Base-by-base conservation (phyloP, 2,113 vertebrate genomes). In the Mus pahari region DNA sequence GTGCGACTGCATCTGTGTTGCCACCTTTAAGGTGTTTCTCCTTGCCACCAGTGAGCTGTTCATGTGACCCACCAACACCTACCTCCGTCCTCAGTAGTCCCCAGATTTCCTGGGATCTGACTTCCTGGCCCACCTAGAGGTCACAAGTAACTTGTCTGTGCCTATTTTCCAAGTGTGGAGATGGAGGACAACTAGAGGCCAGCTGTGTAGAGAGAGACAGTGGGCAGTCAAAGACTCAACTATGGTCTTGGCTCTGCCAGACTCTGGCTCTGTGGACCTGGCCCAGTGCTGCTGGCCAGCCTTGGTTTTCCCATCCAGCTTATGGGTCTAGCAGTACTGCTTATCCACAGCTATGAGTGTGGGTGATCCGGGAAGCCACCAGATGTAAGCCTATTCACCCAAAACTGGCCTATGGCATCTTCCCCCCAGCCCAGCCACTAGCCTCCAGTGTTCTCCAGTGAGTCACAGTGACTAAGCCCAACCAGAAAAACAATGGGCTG, bases 401-500 rank as follows among this genome's bases (percentile, higher is more conserved):
- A 0, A 58, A 64, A 88, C 81, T 68, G 84, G 93, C 82, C 74
- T 55, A 16, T 0, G 0, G 70, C 0, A 28, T n/a, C 28, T 42
- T 62, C 50, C 88, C 13, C n/a, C 20, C 53, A n/a, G 58, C 0
- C 73, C 28, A 39, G 95, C 93, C 91, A 96, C 93, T 95, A 66
- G 97, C 96, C 97, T 5, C n/a, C 4, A 78, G 81, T 7, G 62
- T 39, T 84, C 79, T 74, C 64, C 1, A 77, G 92, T 97, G 96
- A 97, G 96, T 97, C 97, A 97, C 39, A 20, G 89, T 2, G 93
- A 88, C 92, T 89, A 7, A 98, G 97, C 97, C 97, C 97, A 97
- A 97, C 97, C 97, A 4, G 89, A n/a, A 82, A 20, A 97, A 96
- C 93, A 60, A 20, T n/a, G 97, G 97, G 97, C 97, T 97, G 97